Percentiles rank a stretch among this genome's conserved stretches.
These are phyloP conservation scores for Parelbella ahira DNA, from an alignment of 2,888 invertebrate genomes.

Conservation along the genomic window DNA sequence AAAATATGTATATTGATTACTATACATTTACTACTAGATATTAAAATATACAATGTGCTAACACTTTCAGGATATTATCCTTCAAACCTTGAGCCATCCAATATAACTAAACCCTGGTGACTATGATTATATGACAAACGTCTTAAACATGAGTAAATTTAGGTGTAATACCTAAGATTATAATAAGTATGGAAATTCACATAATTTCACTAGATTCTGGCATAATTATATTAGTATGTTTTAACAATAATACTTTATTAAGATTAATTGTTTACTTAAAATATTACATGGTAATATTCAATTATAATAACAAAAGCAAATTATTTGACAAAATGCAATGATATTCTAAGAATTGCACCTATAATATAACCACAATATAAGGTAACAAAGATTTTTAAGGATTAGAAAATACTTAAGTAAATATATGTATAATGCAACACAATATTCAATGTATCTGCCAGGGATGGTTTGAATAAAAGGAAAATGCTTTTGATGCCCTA, in stretches of 20 bases:
- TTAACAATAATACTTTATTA: no score
- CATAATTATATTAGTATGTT: constrained; percentile 27
- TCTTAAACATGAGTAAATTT: no score
- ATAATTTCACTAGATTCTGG: constrained; percentile 20
- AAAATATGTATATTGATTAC: constrained; percentile 67
- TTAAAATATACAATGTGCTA: constrained; percentile 56
- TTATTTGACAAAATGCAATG: constrained; percentile 43
- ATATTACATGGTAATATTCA: constrained; percentile 38
- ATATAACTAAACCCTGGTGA: constrained; percentile 6
- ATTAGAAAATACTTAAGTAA: constrained; percentile 57
- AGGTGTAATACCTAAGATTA: no score
- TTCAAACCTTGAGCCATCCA: constrained; percentile 5
- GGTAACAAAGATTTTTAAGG: constrained; percentile 41
- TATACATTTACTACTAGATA: constrained; percentile 55
- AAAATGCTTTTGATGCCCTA: no score
- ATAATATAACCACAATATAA: constrained; percentile 41
- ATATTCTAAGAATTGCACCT: constrained; percentile 67
- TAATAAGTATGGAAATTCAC: constrained; percentile 11
- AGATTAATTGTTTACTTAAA: constrained; percentile 4
- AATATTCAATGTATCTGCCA: no score
- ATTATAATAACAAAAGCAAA: constrained; percentile 40
- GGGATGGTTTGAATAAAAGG: no score
- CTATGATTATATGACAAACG: constrained; percentile 1
- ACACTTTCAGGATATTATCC: not conserved
- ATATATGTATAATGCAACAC: constrained; percentile 77